Base-by-base conservation (phyloP, 2,113 vertebrate genomes). In the Verasper variegatus region DNA sequence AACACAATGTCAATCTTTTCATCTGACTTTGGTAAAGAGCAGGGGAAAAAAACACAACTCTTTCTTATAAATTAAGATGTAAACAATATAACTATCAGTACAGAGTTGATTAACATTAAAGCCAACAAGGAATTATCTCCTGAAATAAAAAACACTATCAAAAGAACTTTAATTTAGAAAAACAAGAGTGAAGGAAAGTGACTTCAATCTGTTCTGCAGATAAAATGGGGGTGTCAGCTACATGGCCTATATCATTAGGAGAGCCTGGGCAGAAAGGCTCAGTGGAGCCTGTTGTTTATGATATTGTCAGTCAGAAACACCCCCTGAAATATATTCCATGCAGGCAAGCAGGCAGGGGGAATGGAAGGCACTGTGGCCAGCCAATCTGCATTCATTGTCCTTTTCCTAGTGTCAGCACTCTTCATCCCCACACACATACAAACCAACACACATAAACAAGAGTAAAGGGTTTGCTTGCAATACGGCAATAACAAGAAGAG, bases 381-480 rank as follows among this genome's bases (percentile, higher is more conserved):
- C 26, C 57, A 61, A 52, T 71, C 58, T 71, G 58, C 27, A 52
- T 71, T 61, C 27, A 61, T 52, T 51, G 42, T 71, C 24, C 45
- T 71, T 71, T 71, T 42, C 27, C 42, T 51, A 2, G 56, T 17
- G 57, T 71, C 56, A 71, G 69, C 69, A 52, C 42, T 52, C 45
- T 61, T 26, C 26, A 51, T 37, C 24, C 40, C 3, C 54, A 49
- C 17, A 60, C 58, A 60, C 58, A 57, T 11, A 24, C 23, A 57
- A 26, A 26, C 23, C 14, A 75, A 13, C 42, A 49, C 2, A 42
- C 20, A 42, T 40, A 26, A 62, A 40, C 35, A 21, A 21, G 51
- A 54, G 20, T 54, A 54, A 54, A 54, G 51, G 51, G 18, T 54
- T 54, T n/a, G 51, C 20, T n/a, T n/a, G 51, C 23, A 18, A 49